A percentile compares a stretch with the other conserved stretches of the same genome.
These are phyloP conservation scores for Phaetusa simplex DNA, from an alignment of 2,113 vertebrate species.

Conservation along the genomic window DNA sequence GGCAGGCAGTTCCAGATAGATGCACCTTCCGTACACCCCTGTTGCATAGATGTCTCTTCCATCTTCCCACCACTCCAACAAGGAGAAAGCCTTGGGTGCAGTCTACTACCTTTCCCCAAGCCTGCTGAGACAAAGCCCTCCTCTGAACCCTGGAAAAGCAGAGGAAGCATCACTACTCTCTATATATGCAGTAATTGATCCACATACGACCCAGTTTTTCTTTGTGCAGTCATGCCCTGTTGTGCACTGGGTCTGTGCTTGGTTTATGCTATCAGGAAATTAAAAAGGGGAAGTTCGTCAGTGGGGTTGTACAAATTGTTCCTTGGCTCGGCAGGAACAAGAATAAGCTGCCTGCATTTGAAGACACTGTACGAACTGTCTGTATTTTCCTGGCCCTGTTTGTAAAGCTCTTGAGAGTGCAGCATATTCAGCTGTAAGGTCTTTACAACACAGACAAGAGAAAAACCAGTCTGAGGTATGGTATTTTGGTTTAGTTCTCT, in stretches of 20 bases:
- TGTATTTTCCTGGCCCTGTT: not conserved
- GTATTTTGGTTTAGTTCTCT: not conserved
- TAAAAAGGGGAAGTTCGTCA: not conserved
- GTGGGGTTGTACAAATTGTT: not conserved
- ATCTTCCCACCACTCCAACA: not conserved
- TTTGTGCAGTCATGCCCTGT: not conserved
- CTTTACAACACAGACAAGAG: not conserved
- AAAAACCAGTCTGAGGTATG: not conserved
- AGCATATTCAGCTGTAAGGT: not conserved
- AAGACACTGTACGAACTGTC: not conserved
- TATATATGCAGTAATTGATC: not conserved
- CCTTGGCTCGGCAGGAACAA: not conserved
- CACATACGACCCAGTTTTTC: not conserved
- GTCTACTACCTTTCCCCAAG: not conserved
- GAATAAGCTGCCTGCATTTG: not conserved
- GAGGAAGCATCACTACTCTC: not conserved
- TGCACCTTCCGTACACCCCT: not conserved
- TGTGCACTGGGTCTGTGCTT: not conserved
- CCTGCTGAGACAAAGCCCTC: not conserved
- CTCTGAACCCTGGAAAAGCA: not conserved
- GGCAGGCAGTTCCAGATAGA: not conserved
- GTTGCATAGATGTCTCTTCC: not conserved
- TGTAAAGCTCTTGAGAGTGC: not conserved
- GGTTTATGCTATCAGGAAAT: not conserved
- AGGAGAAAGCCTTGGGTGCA: not conserved